Conservation (phyloP, 2,113 vertebrate species). For the Axis porcinus region DNA sequence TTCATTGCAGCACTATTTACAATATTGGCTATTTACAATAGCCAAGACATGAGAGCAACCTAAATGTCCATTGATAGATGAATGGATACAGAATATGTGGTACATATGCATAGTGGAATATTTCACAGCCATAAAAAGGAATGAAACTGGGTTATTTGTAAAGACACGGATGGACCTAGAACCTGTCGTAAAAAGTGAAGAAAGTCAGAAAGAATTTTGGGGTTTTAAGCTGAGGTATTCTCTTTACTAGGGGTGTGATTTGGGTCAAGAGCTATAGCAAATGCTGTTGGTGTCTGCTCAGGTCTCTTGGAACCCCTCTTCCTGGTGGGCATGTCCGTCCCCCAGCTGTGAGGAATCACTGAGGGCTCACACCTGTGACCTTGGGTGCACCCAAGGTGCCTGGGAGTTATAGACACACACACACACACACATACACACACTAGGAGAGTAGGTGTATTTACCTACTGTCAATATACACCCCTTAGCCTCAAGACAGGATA, state of each 20-base stretch:
- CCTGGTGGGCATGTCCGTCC: fast-evolving
- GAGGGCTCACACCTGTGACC: neutral
- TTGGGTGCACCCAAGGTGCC: neutral
- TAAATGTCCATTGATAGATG: neutral
- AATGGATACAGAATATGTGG: neutral
- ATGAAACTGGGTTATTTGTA: neutral
- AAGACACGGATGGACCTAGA: neutral
- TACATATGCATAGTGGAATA: neutral
- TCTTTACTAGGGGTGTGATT: neutral
- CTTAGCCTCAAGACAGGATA: neutral
- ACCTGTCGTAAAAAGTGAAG: neutral
- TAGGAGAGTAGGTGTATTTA: neutral
- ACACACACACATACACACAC: too few species aligned
- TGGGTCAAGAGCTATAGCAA: neutral
- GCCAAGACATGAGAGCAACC: neutral
- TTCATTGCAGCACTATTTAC: neutral
- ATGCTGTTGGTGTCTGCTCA: neutral
- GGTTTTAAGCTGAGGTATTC: neutral
- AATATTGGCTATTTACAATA: neutral
- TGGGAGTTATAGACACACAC: neutral
- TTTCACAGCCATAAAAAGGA: neutral
- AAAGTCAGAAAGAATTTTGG: neutral
- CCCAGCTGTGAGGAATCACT: neutral
- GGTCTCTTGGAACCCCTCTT: neutral
- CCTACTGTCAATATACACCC: neutral